phyloP scores from a whole-genome alignment of 2,113 vertebrate species.

The Pterocles orientalis region DNA sequence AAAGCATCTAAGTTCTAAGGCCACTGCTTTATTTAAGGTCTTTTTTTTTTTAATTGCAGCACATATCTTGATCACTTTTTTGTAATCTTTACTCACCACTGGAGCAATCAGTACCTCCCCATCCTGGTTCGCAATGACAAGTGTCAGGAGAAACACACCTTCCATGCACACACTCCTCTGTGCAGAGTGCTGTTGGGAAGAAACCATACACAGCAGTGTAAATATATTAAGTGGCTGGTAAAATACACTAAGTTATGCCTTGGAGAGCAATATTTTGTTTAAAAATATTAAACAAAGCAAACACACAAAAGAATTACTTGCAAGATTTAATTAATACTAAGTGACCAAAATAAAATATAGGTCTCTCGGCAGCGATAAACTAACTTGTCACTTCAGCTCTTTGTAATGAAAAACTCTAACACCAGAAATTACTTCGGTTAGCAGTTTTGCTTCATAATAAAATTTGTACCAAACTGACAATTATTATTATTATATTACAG shows the following conservation, averaged over 20 bases:
- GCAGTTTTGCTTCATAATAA: conserved; percentile 9
- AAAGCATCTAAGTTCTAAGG: not conserved
- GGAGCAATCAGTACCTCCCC: conserved; percentile 98
- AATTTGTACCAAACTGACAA: conserved; percentile 47
- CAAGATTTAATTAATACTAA: conserved; percentile 48
- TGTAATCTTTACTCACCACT: conserved; percentile 87
- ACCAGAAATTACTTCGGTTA: conserved; percentile 28
- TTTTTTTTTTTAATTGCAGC: not conserved
- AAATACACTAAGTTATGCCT: not conserved
- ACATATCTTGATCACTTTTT: not conserved
- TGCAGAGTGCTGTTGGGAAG: conserved; percentile 87
- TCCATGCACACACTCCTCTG: conserved; percentile 94
- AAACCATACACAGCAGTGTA: not conserved
- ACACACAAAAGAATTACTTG: not conserved
- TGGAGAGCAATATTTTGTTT: not conserved
- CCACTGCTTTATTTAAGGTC: not conserved
- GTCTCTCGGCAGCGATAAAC: not conserved
- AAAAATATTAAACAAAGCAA: conserved; percentile 21
- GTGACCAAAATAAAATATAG: conserved; percentile 30
- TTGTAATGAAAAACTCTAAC: not conserved
- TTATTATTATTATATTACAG: conserved; percentile 65
- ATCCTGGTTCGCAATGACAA: conserved; percentile 97
- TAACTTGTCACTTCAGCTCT: conserved; percentile 4
- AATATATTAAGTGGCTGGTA: not conserved
- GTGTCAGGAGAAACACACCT: conserved; percentile 96